phyloP scores from a whole-genome alignment of 2,113 vertebrate species.

The Lagopus leucura region DNA sequence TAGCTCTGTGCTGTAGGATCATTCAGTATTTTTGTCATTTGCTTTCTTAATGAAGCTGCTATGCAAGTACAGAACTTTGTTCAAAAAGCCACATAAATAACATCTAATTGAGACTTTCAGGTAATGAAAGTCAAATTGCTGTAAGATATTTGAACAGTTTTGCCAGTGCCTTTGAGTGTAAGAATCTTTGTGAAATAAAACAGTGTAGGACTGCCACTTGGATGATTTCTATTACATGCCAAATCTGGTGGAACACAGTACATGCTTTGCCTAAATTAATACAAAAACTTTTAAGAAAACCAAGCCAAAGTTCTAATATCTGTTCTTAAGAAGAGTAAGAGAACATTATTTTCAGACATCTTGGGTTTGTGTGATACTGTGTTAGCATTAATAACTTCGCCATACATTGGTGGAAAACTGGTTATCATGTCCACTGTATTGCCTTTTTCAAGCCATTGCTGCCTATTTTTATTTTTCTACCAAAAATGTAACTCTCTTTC shows the following conservation, averaged over 20 bases:
- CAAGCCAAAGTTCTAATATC: not conserved
- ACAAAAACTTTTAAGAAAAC: not conserved
- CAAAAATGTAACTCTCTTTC: not conserved
- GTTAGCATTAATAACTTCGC: not conserved
- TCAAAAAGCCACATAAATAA: not conserved
- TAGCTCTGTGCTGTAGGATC: not conserved
- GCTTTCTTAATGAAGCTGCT: not conserved
- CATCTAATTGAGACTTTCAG: not conserved
- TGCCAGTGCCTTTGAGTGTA: not conserved
- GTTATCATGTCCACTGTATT: not conserved
- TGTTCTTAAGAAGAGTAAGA: not conserved
- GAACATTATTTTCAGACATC: not conserved
- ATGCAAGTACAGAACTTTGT: not conserved
- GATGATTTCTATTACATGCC: not conserved
- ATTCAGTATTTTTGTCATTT: slow-evolving; percentile 27
- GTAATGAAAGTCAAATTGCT: not conserved
- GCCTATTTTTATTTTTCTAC: not conserved
- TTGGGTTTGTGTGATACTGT: not conserved
- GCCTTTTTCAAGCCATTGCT: not conserved
- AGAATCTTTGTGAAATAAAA: not conserved
- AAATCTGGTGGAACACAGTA: not conserved
- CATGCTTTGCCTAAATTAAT: not conserved
- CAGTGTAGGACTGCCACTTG: not conserved
- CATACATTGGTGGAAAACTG: not conserved
- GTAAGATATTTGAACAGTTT: not conserved